Percentiles rank a stretch among this genome's conserved stretches.
Evolutionary conservation across 2,113 vertebrate genomes (phyloP).

Genomic region (Aepyceros melampus): DNA sequence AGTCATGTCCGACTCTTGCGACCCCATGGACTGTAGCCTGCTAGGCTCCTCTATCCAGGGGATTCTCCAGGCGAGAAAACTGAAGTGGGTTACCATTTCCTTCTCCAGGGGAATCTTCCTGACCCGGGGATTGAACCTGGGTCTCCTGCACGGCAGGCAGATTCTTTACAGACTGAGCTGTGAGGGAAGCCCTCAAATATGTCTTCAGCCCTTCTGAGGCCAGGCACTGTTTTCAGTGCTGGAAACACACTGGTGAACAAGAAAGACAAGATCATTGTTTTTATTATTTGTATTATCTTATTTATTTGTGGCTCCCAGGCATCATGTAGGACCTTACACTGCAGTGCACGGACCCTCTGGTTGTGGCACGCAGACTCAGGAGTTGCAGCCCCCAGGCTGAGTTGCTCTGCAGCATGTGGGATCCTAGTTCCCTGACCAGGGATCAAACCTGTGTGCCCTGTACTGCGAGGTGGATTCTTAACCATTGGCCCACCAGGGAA

Average conservation of each 20-base stretch:
- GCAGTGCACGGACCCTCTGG: accelerated
- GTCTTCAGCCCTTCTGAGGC: neutral
- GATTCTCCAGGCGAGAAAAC: neutral
- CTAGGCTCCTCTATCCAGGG: neutral
- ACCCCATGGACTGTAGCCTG: neutral
- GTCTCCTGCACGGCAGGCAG: neutral
- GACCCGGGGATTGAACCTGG: neutral
- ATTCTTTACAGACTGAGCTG: neutral
- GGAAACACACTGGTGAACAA: neutral
- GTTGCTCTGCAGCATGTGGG: neutral
- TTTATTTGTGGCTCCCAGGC: neutral
- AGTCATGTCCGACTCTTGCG: neutral
- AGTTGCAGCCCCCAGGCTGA: neutral
- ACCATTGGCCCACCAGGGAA: neutral
- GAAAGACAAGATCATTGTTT: neutral
- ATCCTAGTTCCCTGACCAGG: neutral
- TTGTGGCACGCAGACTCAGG: neutral
- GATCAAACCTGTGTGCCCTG: neutral
- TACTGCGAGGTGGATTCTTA: neutral
- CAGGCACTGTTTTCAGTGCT: neutral
- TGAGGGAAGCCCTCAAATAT: neutral
- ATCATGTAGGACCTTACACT: neutral
- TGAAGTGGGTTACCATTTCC: neutral
- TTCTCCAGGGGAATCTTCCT: neutral
- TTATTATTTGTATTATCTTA: neutral